Evolutionary conservation across 2,113 vertebrate species (phyloP).

Genomic region (Notiomystis cincta): DNA sequence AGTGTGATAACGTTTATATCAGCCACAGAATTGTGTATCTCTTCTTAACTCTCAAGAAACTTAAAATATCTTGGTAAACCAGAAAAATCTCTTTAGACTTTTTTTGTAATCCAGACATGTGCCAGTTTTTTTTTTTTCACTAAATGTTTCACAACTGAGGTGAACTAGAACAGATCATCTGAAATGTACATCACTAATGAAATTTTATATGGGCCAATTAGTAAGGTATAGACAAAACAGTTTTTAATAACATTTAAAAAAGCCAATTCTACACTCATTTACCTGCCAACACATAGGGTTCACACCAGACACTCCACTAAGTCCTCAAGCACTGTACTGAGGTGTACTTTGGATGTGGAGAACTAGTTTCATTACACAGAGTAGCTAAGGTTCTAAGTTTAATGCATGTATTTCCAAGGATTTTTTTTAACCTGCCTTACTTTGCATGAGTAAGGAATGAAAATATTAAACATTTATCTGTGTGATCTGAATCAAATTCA

Average conservation of each 20-base stretch:
- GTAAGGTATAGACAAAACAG: not conserved
- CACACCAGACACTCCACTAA: not conserved
- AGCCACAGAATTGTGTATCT: not conserved
- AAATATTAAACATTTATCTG: not conserved
- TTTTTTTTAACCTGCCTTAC: not conserved
- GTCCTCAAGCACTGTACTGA: not conserved
- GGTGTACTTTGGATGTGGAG: not conserved
- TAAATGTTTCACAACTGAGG: not conserved
- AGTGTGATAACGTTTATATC: not conserved
- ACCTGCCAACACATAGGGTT: not conserved
- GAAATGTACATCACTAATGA: not conserved
- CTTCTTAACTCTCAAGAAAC: not conserved
- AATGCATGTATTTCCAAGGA: not conserved
- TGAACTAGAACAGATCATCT: not conserved
- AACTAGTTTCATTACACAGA: not conserved
- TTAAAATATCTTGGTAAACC: not conserved
- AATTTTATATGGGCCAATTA: not conserved
- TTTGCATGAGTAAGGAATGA: not conserved
- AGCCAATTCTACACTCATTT: not conserved
- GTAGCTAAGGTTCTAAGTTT: not conserved
- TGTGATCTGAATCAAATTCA: not conserved
- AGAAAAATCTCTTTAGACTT: not conserved
- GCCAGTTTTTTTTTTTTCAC: not conserved
- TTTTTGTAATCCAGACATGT: not conserved
- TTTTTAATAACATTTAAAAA: not conserved